Percentiles rank a stretch among this genome's conserved stretches.
Conservation (phyloP, 2,797 vertebrate species). For the Odontamblyopus lacepedii region DNA sequence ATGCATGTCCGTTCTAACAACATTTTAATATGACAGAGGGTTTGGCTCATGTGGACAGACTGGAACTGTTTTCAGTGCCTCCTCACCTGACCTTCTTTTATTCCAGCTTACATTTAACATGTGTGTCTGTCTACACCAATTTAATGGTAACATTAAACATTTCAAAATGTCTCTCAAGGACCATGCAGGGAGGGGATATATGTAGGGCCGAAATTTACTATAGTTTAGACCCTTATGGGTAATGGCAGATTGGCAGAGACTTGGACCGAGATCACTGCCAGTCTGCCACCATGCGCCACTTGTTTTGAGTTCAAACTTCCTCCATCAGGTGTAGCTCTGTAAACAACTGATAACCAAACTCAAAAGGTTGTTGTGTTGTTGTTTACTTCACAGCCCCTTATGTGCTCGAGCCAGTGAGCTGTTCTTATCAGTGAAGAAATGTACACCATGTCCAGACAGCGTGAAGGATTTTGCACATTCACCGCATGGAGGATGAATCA, state of each 20-base stretch:
- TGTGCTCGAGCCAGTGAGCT: constrained; percentile 68
- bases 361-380: constrained; percentile 59
- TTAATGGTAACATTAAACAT: neutral
- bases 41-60: neutral
- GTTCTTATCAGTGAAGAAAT: constrained; percentile 77
- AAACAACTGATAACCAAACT: constrained; percentile 27
- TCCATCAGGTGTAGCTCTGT: constrained; percentile 5
- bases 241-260: neutral
- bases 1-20: neutral
- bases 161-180: constrained; percentile 5
- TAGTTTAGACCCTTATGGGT: neutral
- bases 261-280: neutral
- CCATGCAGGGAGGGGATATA: neutral
- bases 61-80: neutral
- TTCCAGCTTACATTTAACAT: neutral
- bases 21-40: neutral
- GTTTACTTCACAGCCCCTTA: constrained; percentile 55
- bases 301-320: constrained; percentile 1
- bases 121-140: neutral
- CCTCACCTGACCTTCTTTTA: neutral
- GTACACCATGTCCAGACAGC: constrained; percentile 75
- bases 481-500: constrained; percentile 36
- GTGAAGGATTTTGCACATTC: constrained; percentile 61
- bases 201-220: neutral
- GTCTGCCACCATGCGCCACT: neutral